These are phyloP conservation scores for Cremastinae sp. DNA, from an alignment of 2,888 invertebrate species.

Conservation along the genomic window DNA sequence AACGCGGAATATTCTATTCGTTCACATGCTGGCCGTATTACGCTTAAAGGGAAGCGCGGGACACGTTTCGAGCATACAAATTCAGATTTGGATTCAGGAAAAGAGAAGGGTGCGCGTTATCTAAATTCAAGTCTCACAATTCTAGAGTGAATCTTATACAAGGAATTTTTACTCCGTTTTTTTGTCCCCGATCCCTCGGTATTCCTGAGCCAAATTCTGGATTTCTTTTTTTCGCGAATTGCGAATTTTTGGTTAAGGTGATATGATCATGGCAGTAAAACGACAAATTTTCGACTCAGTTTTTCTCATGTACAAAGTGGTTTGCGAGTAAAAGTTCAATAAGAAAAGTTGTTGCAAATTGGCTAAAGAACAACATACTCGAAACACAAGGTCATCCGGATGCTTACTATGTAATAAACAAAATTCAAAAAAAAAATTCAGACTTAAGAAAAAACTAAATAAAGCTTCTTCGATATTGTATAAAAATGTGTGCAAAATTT, in stretches of 20 bases:
- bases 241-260: background rate
- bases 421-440: no score
- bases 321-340: no score
- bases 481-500: no score
- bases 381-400: no score
- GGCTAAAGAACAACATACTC: no score
- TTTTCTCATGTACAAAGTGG: no score
- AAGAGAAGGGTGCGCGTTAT: constrained; percentile 51
- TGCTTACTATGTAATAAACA: no score
- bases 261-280: no score
- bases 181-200: background rate
- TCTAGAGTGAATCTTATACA: constrained; percentile 66
- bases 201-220: background rate
- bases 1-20: constrained; percentile 44
- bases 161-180: constrained; percentile 20
- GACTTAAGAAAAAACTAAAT: no score
- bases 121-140: constrained; percentile 64
- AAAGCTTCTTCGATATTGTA: no score
- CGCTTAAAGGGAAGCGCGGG: constrained; percentile 62
- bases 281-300: no score
- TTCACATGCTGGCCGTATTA: constrained; percentile 64
- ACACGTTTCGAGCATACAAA: constrained; percentile 58
- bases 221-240: constrained; percentile 34
- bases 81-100: constrained; percentile 25
- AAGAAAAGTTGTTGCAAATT: no score